Evolutionary conservation across 2,797 vertebrate species (phyloP).

Genomic region (Mallotus villosus): DNA sequence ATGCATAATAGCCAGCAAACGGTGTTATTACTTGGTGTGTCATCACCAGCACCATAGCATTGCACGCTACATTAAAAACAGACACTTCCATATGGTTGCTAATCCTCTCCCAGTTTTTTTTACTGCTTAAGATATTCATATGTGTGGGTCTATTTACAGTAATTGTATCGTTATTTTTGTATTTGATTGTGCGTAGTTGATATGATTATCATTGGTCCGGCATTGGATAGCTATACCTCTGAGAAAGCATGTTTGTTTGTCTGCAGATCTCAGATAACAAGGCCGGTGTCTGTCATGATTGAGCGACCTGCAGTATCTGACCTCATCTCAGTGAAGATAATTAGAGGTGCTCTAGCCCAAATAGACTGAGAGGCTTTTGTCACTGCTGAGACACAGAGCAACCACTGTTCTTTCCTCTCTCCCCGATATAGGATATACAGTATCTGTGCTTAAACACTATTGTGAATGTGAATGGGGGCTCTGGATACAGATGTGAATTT

Average conservation of each 20-base stretch:
- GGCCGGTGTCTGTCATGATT: slow-evolving; percentile 45
- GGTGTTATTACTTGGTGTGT: slow-evolving; percentile 65
- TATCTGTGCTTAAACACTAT: slow-evolving; percentile 51
- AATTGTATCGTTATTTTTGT: slow-evolving; percentile 40
- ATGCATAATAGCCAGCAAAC: slow-evolving; percentile 61
- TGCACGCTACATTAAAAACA: slow-evolving; percentile 32
- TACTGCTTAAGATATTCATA: background rate
- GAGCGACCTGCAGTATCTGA: slow-evolving; percentile 56
- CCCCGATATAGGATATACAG: slow-evolving; percentile 38
- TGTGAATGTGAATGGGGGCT: slow-evolving; percentile 36
- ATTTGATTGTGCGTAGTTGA: slow-evolving; percentile 42
- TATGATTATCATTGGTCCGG: slow-evolving; percentile 10
- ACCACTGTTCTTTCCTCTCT: slow-evolving; percentile 46
- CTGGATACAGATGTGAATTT: slow-evolving; percentile 40
- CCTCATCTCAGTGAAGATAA: slow-evolving; percentile 69
- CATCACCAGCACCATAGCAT: slow-evolving; percentile 57
- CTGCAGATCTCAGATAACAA: slow-evolving; percentile 60
- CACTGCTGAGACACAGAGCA: slow-evolving; percentile 48
- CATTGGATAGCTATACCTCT: slow-evolving; percentile 43
- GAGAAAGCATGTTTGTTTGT: slow-evolving; percentile 55
- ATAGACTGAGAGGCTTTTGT: slow-evolving; percentile 37
- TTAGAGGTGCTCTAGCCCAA: slow-evolving; percentile 43
- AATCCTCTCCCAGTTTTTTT: slow-evolving; percentile 16
- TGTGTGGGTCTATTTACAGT: background rate
- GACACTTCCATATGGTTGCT: slow-evolving; percentile 39